These are phyloP conservation scores for Acrocephalus scirpaceus DNA, from an alignment of 2,797 vertebrate genomes.

Conservation along the genomic window DNA sequence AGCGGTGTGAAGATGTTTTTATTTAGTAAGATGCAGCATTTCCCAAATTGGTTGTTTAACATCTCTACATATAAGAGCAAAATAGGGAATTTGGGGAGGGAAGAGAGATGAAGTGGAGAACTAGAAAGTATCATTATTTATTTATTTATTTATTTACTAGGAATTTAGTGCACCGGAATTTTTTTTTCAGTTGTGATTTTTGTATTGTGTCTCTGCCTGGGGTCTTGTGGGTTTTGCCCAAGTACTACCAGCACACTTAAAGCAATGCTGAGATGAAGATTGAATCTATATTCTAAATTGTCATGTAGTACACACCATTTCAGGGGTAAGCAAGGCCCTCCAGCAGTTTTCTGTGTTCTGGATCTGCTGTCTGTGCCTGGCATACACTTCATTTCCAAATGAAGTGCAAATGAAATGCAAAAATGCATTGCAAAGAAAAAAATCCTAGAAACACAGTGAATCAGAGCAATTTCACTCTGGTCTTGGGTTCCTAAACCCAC, in stretches of 20 bases:
- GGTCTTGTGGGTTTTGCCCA: background rate
- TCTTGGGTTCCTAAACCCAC: background rate
- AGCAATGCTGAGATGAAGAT: background rate
- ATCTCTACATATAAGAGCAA: background rate
- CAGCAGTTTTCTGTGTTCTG: background rate
- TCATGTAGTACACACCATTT: rapidly evolving
- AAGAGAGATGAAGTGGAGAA: background rate
- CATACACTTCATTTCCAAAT: background rate
- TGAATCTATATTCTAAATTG: background rate
- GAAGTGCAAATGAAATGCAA: background rate
- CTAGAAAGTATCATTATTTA: background rate
- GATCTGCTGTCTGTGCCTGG: background rate
- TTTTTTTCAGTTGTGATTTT: background rate
- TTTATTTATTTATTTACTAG: background rate
- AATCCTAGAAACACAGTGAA: background rate
- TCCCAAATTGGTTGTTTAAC: background rate
- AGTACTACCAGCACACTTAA: background rate
- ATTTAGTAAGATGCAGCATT: background rate
- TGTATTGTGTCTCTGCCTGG: background rate
- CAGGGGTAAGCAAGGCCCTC: background rate
- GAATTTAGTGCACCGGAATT: background rate
- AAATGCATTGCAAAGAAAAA: background rate
- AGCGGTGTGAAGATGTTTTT: background rate
- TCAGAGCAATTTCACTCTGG: background rate
- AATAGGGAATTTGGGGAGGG: background rate